These are phyloP conservation scores for Phenganax marumi DNA, from an alignment of 92 coral and sea anemone species.

Conservation along the genomic window DNA sequence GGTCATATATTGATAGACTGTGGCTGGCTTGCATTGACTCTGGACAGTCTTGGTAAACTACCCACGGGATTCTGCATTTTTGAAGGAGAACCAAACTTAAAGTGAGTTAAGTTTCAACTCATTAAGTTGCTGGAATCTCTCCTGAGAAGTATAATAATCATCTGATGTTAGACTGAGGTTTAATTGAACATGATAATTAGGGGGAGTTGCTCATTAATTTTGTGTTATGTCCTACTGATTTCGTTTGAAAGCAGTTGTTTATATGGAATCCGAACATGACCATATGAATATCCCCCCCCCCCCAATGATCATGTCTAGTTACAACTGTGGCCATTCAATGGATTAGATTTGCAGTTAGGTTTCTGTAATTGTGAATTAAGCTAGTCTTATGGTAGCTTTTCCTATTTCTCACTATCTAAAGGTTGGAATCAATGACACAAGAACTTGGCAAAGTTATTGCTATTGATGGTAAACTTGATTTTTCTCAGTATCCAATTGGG, in stretches of 20 bases:
- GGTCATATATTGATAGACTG: constrained; percentile 83
- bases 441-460: constrained; percentile 77
- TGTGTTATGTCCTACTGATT: too few relatives aligned
- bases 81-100: constrained; percentile 89
- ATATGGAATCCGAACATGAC: too few relatives aligned
- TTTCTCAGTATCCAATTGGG: constrained; percentile 78
- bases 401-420: constrained; percentile 17
- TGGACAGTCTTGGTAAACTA: constrained; percentile 72
- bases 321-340: too few relatives aligned
- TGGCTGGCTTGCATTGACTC: constrained; percentile 86
- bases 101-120: constrained; percentile 55
- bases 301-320: too few relatives aligned
- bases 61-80: constrained; percentile 69
- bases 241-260: too few relatives aligned
- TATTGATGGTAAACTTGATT: constrained; percentile 64
- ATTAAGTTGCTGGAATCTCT: too few relatives aligned
- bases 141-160: neutral
- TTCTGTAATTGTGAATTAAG: neutral
- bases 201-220: too few relatives aligned
- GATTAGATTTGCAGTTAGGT: neutral
- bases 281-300: too few relatives aligned
- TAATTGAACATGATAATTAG: neutral
- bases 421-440: constrained; percentile 77
- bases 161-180: neutral
- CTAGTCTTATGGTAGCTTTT: neutral